A percentile compares a stretch with the other conserved stretches of the same genome.
phyloP scores from a whole-genome alignment of 2,888 invertebrate genomes.

The Ellobium chinense region DNA sequence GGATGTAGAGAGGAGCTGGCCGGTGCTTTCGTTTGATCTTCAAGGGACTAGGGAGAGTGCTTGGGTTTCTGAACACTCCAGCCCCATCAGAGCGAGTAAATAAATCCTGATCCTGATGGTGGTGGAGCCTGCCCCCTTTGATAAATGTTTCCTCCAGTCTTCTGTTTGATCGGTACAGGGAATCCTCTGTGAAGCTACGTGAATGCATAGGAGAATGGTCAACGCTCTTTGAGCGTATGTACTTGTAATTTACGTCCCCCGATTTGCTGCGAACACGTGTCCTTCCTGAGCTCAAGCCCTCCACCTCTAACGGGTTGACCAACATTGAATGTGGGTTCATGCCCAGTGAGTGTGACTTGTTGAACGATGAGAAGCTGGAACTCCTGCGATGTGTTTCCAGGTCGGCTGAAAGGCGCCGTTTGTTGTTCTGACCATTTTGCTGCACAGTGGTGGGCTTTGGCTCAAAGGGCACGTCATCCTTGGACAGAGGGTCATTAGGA shows the following conservation, averaged over 20 bases:
- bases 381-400: constrained; percentile 40
- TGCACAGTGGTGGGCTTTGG: neutral
- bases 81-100: constrained; percentile 82
- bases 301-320: constrained; percentile 40
- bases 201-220: constrained; percentile 69
- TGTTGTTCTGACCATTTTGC: constrained; percentile 35
- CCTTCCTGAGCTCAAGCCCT: constrained; percentile 34
- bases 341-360: constrained; percentile 32
- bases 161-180: constrained; percentile 57
- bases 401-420: constrained; percentile 64
- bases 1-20: constrained; percentile 80
- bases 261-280: constrained; percentile 69
- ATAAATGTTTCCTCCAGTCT: constrained; percentile 61
- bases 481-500: constrained; percentile 24
- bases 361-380: constrained; percentile 17
- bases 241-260: constrained; percentile 62
- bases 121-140: constrained; percentile 47
- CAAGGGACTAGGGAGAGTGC: constrained; percentile 82
- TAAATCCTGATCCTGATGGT: constrained; percentile 57
- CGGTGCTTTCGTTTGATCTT: constrained; percentile 76
- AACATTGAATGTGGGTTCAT: constrained; percentile 21
- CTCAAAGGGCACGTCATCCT: constrained; percentile 24
- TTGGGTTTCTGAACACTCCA: constrained; percentile 89
- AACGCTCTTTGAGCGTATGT: constrained; percentile 64
- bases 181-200: constrained; percentile 67